Base-by-base conservation (phyloP, 2,888 invertebrate genomes). In the Chrysolina haemoptera region DNA sequence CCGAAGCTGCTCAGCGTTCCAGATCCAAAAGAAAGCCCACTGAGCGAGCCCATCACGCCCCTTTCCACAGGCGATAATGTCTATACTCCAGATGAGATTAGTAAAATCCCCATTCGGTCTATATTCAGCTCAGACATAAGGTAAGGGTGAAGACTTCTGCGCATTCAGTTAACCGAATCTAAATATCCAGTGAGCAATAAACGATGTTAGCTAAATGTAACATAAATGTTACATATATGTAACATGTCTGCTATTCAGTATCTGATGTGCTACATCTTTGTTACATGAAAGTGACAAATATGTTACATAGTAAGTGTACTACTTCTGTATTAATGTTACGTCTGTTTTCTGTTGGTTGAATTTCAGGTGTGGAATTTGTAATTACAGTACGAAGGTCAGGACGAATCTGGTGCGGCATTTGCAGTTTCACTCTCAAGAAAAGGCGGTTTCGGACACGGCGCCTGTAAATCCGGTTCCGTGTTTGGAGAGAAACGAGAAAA, bases 391-490 rank as follows among this genome's bases (percentile, higher is more conserved):
- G 0, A 93, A 94, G 87, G 86, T 84, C 16, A 89, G 93, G 0
- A 90, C 91, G 14, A 96, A 96, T 83, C 90, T 96, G 87, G 89
- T 93, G 9, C 88, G 94, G 0, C 94, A 94, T 83, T 86, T 96
- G 74, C 91, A 91, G 79, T 86, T 91, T 75, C 96, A 96, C 85
- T 87, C 88, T 11, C 90, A 89, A 12, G 89, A 91, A 68, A 91
- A 91, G 78, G 70, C 77, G 3, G 93, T 92, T 9, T 92, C 94
- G 0, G 90, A 90, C 69, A 91, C 90, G 0, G 93, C 93, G 14
- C 94, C 95, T 0, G 92, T 95, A 0, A 96, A 96, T 89, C 95
- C 95, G 0, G 95, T 96, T 8, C 95, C 94, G 0, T 95, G 93
- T 84, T 88, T 95, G 48, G 93, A 94, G 79, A 92, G 92, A 53